Conservation (phyloP, 1,140 invertebrate species). For the Holotrichia oblita region DNA sequence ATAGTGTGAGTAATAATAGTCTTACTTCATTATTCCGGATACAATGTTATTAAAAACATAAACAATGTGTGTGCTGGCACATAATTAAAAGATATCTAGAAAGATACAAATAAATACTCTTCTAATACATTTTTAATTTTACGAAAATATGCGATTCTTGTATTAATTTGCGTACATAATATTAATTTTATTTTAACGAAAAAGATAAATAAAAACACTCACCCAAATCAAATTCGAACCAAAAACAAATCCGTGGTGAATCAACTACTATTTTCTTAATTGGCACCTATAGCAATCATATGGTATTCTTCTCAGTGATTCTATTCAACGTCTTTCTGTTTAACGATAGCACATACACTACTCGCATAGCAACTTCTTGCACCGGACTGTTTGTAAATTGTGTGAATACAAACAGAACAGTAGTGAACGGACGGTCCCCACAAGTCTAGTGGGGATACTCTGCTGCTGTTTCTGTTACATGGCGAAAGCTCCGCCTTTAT, state of each 20-base stretch:
- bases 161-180: too few species aligned
- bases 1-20: not conserved
- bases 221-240: not conserved
- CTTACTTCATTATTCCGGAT: not conserved
- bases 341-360: slow-evolving; percentile 1
- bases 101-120: too few species aligned
- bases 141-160: too few species aligned
- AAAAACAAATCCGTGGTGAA: slow-evolving; percentile 6
- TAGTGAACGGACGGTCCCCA: not conserved
- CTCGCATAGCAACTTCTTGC: slow-evolving; percentile 26
- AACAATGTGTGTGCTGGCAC: not conserved
- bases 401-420: slow-evolving; percentile 25
- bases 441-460: slow-evolving; percentile 29
- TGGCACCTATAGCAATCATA: slow-evolving; percentile 24
- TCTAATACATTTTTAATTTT: too few species aligned
- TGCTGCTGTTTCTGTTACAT: slow-evolving; percentile 19
- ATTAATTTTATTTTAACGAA: too few species aligned
- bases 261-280: slow-evolving; percentile 5
- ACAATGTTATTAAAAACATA: too few species aligned
- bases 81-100: too few species aligned
- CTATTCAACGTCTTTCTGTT: not conserved
- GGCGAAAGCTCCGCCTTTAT: slow-evolving; percentile 28
- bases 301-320: not conserved
- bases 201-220: not conserved
- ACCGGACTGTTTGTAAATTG: not conserved